Conservation (phyloP, 2,113 vertebrate species). For the Esox niger region DNA sequence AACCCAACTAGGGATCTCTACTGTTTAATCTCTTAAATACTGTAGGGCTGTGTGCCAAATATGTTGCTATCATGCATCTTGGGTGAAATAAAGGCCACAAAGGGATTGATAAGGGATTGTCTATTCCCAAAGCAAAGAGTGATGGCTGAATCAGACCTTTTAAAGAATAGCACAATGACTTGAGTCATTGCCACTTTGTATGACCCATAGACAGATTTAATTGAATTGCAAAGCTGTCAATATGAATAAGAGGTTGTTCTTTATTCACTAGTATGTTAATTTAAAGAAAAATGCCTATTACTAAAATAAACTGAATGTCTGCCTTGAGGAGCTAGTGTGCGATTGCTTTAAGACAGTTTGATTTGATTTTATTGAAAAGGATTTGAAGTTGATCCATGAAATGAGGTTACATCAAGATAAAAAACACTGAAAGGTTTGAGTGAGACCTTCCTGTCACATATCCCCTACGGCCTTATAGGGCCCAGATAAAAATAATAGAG, state of each 20-base stretch:
- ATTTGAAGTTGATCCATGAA: conserved; percentile 19
- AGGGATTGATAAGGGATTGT: neutral
- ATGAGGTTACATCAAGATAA: conserved; percentile 38
- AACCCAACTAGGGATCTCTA: conserved; percentile 14
- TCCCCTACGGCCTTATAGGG: conserved; percentile 18
- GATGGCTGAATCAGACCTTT: conserved; percentile 9
- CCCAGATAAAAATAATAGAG: conserved; percentile 12
- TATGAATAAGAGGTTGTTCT: too few relatives aligned
- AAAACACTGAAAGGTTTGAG: conserved; percentile 21
- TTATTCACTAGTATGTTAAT: too few relatives aligned
- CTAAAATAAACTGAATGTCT: neutral
- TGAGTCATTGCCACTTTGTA: neutral
- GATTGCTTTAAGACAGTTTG: conserved; percentile 1
- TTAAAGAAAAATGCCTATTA: too few relatives aligned
- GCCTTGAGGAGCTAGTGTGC: neutral
- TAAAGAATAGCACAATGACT: neutral
- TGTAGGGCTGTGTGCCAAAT: conserved; percentile 14
- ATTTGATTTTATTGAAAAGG: conserved; percentile 34
- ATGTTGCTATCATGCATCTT: conserved; percentile 6
- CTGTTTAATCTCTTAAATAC: neutral
- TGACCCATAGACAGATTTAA: conserved; percentile 9
- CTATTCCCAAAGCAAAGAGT: conserved; percentile 10
- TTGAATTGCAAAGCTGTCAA: too few relatives aligned
- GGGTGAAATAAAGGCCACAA: conserved; percentile 8
- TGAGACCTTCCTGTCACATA: conserved; percentile 31